Evolutionary conservation across 2,888 invertebrate genomes (phyloP), one percentile per base, ranked within the genome.

Genomic region (Amblyjoppa fuscipennis): DNA sequence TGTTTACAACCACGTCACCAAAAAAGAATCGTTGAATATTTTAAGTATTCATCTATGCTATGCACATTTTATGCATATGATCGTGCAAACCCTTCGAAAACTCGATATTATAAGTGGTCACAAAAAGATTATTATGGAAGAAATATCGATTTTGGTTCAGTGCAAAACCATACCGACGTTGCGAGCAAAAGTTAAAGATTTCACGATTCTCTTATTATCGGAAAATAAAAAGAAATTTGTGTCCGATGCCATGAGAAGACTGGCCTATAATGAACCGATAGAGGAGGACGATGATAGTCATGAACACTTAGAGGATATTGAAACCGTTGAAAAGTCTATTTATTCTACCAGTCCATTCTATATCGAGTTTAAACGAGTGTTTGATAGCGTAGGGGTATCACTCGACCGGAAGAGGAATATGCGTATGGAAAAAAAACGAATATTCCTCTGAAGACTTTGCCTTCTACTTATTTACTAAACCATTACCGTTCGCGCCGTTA

Each of bases 81-180:
- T 16, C 53, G n/a, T 6, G 5, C 16, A 20, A 20, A 61, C 28
- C 49, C 64, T 34, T 49, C 16, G 13, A 70, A 82, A 69, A 59
- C 73, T 45, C 38, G 66, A 34, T 20, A 66, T 66, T 51, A n/a
- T 9, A 75, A 81, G 51, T 45, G 49, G 16, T 11, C 64, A 61
- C 4, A 49, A 61, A n/a, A n/a, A 38, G n/a, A 64, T 34, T 76
- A n/a, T 81, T 0, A 81, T 81, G 81, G 74, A 81, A 61, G 74
- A 38, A 61, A 75, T 51, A 49, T 41, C 81, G 5, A 56, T 75
- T 20, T 66, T 81, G n/a, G n/a, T 45, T 38, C 56, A 75, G 13
- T 81, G 74, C 49, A 59, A 7, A 61, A 66, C 66, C 13, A 61
- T 74, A 6, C 25, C 11, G 11, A 68, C 53, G n/a, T 13, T 74